Evolutionary conservation across 1,140 invertebrate genomes (phyloP), one percentile per base, ranked within the genome.

Genomic region (Formica exsecta): DNA sequence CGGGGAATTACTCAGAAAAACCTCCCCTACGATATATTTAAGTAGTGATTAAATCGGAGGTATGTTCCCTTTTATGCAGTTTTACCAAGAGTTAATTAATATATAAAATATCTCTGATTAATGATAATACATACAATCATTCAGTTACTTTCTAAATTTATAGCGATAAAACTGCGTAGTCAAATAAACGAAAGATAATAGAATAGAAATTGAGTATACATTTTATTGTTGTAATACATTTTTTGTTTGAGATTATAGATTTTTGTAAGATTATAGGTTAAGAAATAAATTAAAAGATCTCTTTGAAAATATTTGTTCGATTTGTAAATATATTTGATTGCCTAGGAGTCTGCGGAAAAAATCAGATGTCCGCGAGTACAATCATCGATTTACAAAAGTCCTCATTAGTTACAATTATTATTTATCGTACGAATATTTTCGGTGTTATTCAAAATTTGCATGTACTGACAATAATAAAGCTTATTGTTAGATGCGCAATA

Each of bases 371-470:
- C 54, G 25, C 25, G 61, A 81, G 38, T 44, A 22, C 25, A 73
- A 74, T 25, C 54, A 48, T 19, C 16, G 38, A 81, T 73, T 81
- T 48, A 32, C 1, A 2, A 44, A 25, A 61, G n/a, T 29, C 9
- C 11, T 41, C 65, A 41, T 70, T 25, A 36, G 16, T 29, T 19
- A 54, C 13, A 29, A 70, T 66, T 44, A 59, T 51, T 11, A 19
- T 5, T 51, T 11, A 19, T 5, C 36, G 13, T 29, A 41, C 22
- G 9, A 74, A 83, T 83, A 74, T 51, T 83, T 83, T 61, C 22
- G 54, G 11, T 38, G 32, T 29, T 54, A 61, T 73, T n/a, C 22
- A 75, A 85, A 77, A 65, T 38, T 61, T 54, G 75, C 57, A 76
- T 32, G 22, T 22, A 22, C 22, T 22, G 22, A 48, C 29, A 41